Evolutionary conservation across 1,140 invertebrate species (phyloP).

Genomic region (Harpegnathos saltator): DNA sequence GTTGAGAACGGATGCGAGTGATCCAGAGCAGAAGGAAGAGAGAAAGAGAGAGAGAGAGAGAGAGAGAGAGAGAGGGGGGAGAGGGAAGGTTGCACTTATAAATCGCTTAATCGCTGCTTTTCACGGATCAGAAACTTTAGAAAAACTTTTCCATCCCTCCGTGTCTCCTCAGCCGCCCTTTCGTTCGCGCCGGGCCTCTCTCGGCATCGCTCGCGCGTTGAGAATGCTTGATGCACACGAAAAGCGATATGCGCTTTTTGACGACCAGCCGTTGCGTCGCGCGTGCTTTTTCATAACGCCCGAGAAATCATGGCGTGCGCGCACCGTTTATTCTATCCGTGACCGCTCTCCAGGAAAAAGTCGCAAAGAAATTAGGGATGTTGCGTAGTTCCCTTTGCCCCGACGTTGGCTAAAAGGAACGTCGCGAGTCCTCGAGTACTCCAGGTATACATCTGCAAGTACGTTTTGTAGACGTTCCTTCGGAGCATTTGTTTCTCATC

Average conservation of each 20-base stretch:
- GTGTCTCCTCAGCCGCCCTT: not conserved
- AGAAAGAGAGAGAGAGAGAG: not conserved
- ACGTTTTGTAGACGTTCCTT: not conserved
- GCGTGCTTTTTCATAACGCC: slow-evolving; percentile 64
- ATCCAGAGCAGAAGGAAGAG: not conserved
- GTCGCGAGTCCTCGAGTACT: not conserved
- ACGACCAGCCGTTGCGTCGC: slow-evolving; percentile 30
- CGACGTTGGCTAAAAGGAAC: not conserved
- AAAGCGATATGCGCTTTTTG: slow-evolving; percentile 59
- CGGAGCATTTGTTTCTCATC: not conserved
- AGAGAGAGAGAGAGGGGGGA: not conserved
- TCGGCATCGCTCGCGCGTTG: slow-evolving; percentile 49
- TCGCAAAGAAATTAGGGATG: not conserved
- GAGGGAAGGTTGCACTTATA: slow-evolving; percentile 66
- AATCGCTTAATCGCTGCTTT: slow-evolving; percentile 82
- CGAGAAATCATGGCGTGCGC: slow-evolving; percentile 65
- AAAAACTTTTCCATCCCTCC: slow-evolving; percentile 71
- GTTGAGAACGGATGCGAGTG: slow-evolving; percentile 20
- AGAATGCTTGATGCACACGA: slow-evolving; percentile 76
- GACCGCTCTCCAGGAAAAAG: not conserved
- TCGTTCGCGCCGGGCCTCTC: slow-evolving; percentile 39
- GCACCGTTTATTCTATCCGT: not conserved
- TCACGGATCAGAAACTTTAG: slow-evolving; percentile 79
- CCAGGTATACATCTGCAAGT: not conserved
- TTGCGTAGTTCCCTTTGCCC: not conserved